A percentile compares a stretch with the other conserved stretches of the same genome.
Conservation (phyloP, 2,797 vertebrate genomes). For the Malacoctenus gilli region DNA sequence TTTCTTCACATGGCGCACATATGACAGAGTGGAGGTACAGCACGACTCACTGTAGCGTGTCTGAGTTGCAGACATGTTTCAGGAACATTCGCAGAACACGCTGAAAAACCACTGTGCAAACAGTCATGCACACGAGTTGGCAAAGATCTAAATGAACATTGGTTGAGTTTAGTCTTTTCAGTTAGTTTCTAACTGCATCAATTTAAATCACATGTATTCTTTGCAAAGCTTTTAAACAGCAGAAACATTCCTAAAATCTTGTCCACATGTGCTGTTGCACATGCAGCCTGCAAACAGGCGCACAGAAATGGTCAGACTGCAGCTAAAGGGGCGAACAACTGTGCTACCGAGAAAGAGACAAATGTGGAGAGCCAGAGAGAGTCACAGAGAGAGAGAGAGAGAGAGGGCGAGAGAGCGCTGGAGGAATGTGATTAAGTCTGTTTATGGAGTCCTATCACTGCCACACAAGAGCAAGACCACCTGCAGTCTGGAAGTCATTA, state of each 20-base stretch:
- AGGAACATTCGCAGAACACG: not conserved
- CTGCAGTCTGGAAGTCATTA: conserved; percentile 98
- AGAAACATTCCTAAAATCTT: too few relatives aligned
- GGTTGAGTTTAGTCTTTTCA: too few relatives aligned
- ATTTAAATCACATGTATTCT: too few relatives aligned
- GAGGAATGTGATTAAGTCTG: conserved; percentile 80
- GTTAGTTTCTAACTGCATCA: too few relatives aligned
- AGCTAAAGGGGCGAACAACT: conserved; percentile 8
- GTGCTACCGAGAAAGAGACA: not conserved
- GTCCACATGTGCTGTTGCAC: conserved; percentile 5
- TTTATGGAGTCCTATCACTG: conserved; percentile 85
- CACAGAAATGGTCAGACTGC: conserved; percentile 2
- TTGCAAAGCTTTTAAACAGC: too few relatives aligned
- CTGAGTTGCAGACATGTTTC: conserved; percentile 1
- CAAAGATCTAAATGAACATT: too few relatives aligned
- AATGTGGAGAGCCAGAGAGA: not conserved
- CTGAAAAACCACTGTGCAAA: too few relatives aligned
- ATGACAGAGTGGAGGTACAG: conserved; percentile 53
- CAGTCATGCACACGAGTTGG: too few relatives aligned
- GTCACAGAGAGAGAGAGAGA: conserved; percentile 2
- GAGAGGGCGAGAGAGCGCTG: conserved; percentile 35
- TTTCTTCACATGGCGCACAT: conserved; percentile 72
- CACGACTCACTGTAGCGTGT: conserved; percentile 8
- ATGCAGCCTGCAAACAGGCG: not conserved
- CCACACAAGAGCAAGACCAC: conserved; percentile 88